phyloP scores from a whole-genome alignment of 2,888 invertebrate species.

The Ichneumoninae sp. region DNA sequence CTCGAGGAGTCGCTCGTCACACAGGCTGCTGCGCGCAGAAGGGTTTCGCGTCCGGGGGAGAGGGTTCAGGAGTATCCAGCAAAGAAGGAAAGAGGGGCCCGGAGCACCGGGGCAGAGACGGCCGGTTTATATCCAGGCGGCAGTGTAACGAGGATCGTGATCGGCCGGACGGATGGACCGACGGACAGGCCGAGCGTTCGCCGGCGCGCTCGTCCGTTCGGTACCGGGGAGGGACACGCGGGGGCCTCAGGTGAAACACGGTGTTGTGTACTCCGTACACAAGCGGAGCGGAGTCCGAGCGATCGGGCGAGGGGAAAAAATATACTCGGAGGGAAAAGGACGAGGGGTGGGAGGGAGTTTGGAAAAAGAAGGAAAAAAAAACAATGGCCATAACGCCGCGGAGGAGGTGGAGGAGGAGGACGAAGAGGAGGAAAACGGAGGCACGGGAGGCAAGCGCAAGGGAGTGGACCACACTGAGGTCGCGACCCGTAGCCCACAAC shows the following conservation, averaged over 20 bases:
- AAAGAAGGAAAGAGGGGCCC: slow-evolving; percentile 13
- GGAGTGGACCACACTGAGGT: slow-evolving; percentile 83
- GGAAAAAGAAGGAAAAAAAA: slow-evolving; percentile 63
- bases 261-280: slow-evolving; percentile 32
- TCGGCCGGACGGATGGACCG: slow-evolving; percentile 70
- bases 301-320: slow-evolving; percentile 56
- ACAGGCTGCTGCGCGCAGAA: slow-evolving; percentile 3
- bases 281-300: slow-evolving; percentile 45
- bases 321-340: slow-evolving; percentile 71
- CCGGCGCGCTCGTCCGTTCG: slow-evolving; percentile 44
- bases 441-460: slow-evolving; percentile 75
- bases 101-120: slow-evolving; percentile 40
- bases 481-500: slow-evolving; percentile 83
- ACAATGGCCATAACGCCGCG: slow-evolving; percentile 44
- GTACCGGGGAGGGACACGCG: slow-evolving; percentile 49
- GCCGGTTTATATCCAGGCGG: slow-evolving; percentile 63
- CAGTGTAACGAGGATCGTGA: slow-evolving; percentile 80
- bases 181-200: slow-evolving; percentile 61
- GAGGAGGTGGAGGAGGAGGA: slow-evolving; percentile 47
- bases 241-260: slow-evolving; percentile 61
- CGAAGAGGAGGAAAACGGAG: slow-evolving; percentile 68
- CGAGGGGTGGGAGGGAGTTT: slow-evolving; percentile 60
- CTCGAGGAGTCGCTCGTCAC: slow-evolving; percentile 3
- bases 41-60: slow-evolving; percentile 15
- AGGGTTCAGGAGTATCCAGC: slow-evolving; percentile 1